Base-by-base conservation (phyloP, 2,888 invertebrate genomes). In the Steinernema scapterisci region DNA sequence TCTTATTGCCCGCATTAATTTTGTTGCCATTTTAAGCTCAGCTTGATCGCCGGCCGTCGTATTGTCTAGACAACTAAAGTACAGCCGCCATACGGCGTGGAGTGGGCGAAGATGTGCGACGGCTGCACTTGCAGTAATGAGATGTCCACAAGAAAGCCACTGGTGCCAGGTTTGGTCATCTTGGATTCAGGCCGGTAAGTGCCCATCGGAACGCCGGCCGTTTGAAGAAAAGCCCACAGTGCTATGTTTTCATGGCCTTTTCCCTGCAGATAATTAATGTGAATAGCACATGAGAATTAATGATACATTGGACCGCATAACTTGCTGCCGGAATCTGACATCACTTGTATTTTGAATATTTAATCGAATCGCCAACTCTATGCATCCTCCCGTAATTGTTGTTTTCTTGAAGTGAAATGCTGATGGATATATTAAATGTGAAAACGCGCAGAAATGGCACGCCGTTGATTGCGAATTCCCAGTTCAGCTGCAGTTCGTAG, bases 1-100 rank as follows among this genome's bases (percentile, higher is more conserved):
- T 19, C 7, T 63, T 25, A 63, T 63, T 63, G 19, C 63, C 63
- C 19, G 31, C 63, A 63, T 63, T 63, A 63, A 27, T 16, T 1
- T 27, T 23, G 27, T 63, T 63, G 63, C 63, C 31, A 7, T 63
- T 38, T 63, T 31, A 3, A 63, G 38, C 23, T 31, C n/a, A 3
- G 23, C 63, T 19, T 19, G 16, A 21, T 54, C 6, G 54, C 25
- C 19, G n/a, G n/a, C n/a, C n/a, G 13, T n/a, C 63, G 27, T 13
- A 16, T 25, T 16, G 63, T 63, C 63, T 63, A 63, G 63, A 63
- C 63, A 31, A 63, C 63, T 63, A 63, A 63, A 63, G 63, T 63
- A 63, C 63, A 63, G 16, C 38, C 38, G 38, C 9, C 9, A 38
- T 38, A 38, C 38, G 5, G 38, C 38, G 9, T 3, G 9, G 11